Evolutionary conservation across 2,113 vertebrate species (phyloP).

Genomic region (Bos indicus): DNA sequence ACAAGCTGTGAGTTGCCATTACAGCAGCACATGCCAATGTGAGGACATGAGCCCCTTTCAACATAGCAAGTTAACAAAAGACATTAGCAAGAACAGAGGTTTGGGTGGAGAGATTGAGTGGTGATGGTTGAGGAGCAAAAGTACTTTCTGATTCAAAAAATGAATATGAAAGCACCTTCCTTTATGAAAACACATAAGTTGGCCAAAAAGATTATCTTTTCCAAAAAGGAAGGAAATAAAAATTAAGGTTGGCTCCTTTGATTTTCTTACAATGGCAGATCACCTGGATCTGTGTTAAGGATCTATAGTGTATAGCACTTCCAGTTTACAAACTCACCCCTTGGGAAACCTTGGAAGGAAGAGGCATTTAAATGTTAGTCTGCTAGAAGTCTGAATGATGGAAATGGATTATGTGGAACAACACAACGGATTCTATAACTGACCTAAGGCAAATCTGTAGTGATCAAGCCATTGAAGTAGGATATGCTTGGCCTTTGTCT

Average conservation of each 20-base stretch:
- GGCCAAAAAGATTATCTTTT: background rate
- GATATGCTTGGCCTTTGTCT: constrained; percentile 70
- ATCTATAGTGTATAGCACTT: background rate
- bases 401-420: background rate
- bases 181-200: background rate
- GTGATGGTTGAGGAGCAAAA: background rate
- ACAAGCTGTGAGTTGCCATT: background rate
- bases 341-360: background rate
- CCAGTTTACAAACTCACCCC: background rate
- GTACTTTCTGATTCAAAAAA: background rate
- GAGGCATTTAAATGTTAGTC: background rate
- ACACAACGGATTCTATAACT: background rate
- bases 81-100: background rate
- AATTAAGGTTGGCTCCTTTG: background rate
- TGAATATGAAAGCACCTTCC: background rate
- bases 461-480: constrained; percentile 80
- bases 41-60: background rate
- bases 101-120: background rate
- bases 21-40: background rate
- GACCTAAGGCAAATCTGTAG: constrained; percentile 79
- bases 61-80: background rate
- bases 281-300: background rate
- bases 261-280: background rate
- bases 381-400: background rate
- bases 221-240: background rate